These are phyloP conservation scores for Ostrea denselamellosa DNA, from an alignment of 1,140 invertebrate species.

Conservation along the genomic window DNA sequence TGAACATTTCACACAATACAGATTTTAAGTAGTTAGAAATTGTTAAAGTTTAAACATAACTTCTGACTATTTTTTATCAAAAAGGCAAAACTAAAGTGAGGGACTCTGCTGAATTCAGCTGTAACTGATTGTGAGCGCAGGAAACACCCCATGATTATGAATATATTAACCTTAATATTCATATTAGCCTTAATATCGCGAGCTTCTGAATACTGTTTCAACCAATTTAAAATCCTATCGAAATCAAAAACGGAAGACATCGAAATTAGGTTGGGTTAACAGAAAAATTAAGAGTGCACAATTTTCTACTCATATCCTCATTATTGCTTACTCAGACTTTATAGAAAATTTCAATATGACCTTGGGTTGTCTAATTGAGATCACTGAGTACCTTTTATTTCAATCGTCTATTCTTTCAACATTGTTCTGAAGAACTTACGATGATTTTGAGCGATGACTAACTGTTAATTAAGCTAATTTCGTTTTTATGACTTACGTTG, in stretches of 20 bases:
- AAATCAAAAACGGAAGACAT: background rate
- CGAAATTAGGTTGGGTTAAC: background rate
- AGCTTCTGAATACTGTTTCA: too few species aligned
- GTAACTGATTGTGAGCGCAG: too few species aligned
- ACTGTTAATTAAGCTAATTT: background rate
- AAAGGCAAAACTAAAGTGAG: too few species aligned
- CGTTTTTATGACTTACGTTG: background rate
- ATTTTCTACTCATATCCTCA: background rate
- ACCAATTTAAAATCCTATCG: too few species aligned
- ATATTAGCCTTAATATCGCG: too few species aligned
- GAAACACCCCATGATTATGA: too few species aligned
- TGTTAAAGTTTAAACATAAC: too few species aligned
- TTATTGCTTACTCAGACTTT: background rate
- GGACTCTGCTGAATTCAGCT: too few species aligned
- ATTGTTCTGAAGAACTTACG: background rate
- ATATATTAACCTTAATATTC: too few species aligned
- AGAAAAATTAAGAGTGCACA: slow-evolving; percentile 1
- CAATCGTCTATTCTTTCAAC: background rate
- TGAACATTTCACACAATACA: too few species aligned
- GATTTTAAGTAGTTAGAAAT: too few species aligned
- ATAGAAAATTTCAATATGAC: background rate
- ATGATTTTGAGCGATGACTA: background rate
- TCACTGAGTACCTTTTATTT: background rate
- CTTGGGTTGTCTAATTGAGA: background rate
- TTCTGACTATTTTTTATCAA: too few species aligned